Percentiles rank a stretch among this genome's conserved stretches.
Conservation (phyloP, 2,888 invertebrate species). For the Dichetophora obliterata region DNA sequence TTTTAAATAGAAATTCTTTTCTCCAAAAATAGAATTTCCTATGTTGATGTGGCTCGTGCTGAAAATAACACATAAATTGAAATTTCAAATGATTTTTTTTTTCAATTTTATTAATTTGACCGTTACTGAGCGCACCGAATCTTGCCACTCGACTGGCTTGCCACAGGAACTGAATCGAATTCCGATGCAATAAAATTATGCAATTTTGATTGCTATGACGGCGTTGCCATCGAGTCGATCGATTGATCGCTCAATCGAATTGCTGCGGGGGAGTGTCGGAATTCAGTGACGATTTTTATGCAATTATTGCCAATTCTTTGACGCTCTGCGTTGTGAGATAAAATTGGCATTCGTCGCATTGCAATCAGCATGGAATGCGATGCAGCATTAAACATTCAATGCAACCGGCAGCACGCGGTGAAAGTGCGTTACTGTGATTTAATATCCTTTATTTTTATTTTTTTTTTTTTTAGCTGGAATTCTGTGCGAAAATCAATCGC, state of each 20-base stretch:
- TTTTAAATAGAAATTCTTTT: too few species aligned
- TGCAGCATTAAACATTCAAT: not conserved
- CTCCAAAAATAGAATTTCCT: too few species aligned
- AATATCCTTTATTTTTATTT: not conserved
- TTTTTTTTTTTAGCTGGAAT: too few species aligned
- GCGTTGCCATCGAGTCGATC: conserved; percentile 11
- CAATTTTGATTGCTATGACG: not conserved
- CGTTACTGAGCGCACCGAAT: not conserved
- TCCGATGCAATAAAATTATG: not conserved
- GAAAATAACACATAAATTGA: too few species aligned
- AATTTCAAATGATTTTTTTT: not conserved
- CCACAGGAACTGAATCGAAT: not conserved
- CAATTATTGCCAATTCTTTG: conserved; percentile 30
- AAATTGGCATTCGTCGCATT: conserved; percentile 11
- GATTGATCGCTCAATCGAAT: not conserved
- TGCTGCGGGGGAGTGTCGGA: conserved; percentile 6
- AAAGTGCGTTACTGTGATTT: conserved; percentile 16
- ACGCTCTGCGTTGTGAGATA: conserved; percentile 3
- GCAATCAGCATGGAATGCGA: conserved; percentile 19
- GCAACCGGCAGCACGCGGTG: not conserved
- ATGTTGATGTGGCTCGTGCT: too few species aligned
- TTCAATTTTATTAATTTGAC: not conserved
- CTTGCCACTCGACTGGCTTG: not conserved
- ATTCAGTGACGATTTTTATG: conserved; percentile 19
- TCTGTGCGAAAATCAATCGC: too few species aligned